Percentiles rank a stretch among this genome's conserved stretches.
Conservation (phyloP, 2,113 vertebrate species). For the Podocnemis expansa region DNA sequence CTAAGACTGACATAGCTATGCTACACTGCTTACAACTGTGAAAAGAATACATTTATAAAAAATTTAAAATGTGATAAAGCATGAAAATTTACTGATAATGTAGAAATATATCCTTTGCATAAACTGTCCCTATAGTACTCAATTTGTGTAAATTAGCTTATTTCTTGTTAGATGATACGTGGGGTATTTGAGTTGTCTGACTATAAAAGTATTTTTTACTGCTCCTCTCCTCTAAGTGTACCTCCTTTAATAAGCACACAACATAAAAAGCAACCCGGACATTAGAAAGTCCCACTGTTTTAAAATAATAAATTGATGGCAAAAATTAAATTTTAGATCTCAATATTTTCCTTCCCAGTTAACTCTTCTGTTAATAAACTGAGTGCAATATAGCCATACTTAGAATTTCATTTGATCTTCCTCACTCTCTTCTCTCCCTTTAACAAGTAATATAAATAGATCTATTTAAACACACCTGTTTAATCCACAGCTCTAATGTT, state of each 20-base stretch:
- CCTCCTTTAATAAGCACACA: not conserved
- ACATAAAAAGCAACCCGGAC: not conserved
- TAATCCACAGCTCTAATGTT: accelerated
- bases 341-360: not conserved
- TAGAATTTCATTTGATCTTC: not conserved
- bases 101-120: not conserved
- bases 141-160: not conserved
- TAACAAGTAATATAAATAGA: not conserved
- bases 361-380: not conserved
- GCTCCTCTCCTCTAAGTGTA: no score
- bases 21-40: not conserved
- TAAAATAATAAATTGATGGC: not conserved
- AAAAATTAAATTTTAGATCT: not conserved
- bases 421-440: not conserved
- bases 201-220: not conserved
- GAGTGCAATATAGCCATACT: accelerated
- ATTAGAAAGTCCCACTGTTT: not conserved
- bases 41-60: not conserved
- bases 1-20: not conserved
- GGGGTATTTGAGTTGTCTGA: not conserved
- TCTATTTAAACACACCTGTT: not conserved
- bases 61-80: not conserved
- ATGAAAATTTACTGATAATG: not conserved
- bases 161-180: not conserved
- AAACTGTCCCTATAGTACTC: not conserved